Evolutionary conservation across 2,888 invertebrate genomes (phyloP), one percentile per base, ranked within the genome.

Genomic region (Neocrepidodera transversa): DNA sequence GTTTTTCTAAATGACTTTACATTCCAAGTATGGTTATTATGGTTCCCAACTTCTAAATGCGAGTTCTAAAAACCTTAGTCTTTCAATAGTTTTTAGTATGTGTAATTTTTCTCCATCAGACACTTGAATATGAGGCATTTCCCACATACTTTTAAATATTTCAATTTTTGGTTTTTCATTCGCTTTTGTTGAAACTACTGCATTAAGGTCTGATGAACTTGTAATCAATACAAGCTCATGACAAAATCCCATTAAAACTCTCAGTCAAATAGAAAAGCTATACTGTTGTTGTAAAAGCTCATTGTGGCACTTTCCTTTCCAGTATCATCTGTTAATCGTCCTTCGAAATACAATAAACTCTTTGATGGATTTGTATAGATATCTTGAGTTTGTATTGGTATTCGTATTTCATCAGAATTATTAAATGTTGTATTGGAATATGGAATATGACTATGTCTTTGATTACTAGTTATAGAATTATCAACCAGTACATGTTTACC

Each of bases 181-280:
- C 17, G 40, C 47, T 48, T 58, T 52, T 11, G 13, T 16, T 20
- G 13, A 38, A 49, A 49, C 23, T 13, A 62, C 23, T 16, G 59
- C 54, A 59, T 65, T 60, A 14, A 32, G 36, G 40, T 67, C 67
- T 17, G 54, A 30, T 42, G 20, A 49, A 16, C 43, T 53, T 14
- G 58, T 45, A 35, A 65, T 60, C 17, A 64, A 28, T 10, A 64
- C 60, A 18, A 66, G 48, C 52, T 62, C 67, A 35, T 67, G 67
- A 45, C 30, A 36, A 30, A 64, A 35, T 45, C 63, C 62, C 3
- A 64, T 17, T 13, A 67, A 60, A 32, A 62, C 43, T 55, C 62
- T 66, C 17, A 8, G 14, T 14, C 16, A 2, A 8, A 10, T 28
- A 26, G 23, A 2, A 43, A 53, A 47, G 48, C 30, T 51, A n/a